phyloP scores from a whole-genome alignment of 1,140 invertebrate genomes.

The Euura lappo region DNA sequence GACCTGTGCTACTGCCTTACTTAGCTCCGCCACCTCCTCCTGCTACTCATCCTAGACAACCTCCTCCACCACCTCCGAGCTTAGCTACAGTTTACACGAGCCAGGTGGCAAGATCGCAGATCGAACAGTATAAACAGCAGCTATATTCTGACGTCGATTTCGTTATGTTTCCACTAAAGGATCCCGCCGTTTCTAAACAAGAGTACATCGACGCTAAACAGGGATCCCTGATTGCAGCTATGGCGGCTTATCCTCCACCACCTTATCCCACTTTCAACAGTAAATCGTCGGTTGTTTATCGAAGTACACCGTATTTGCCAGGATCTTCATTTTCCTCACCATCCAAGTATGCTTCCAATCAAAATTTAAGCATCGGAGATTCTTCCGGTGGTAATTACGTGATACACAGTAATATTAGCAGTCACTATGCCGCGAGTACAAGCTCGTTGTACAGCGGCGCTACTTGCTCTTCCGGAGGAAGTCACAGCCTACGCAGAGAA shows the following conservation, averaged over 20 bases:
- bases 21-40: conserved; percentile 63
- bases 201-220: conserved; percentile 88
- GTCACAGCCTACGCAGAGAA: conserved; percentile 59
- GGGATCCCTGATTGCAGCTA: conserved; percentile 68
- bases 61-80: conserved; percentile 66
- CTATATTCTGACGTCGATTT: conserved; percentile 89
- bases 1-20: conserved; percentile 67
- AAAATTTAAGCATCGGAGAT: conserved; percentile 66
- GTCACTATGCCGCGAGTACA: conserved; percentile 54
- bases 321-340: conserved; percentile 67
- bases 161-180: conserved; percentile 87
- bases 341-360: conserved; percentile 75
- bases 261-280: conserved; percentile 60
- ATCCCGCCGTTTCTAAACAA: conserved; percentile 85
- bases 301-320: conserved; percentile 78
- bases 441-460: conserved; percentile 61
- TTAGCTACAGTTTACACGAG: conserved; percentile 68
- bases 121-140: conserved; percentile 85
- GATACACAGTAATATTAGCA: conserved; percentile 46
- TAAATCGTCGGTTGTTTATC: conserved; percentile 76
- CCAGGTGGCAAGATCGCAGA: conserved; percentile 76
- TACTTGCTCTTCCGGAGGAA: conserved; percentile 56
- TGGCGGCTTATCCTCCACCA: conserved; percentile 64
- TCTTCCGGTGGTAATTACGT: conserved; percentile 42
- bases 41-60: conserved; percentile 56